Base-by-base conservation (phyloP, 2,113 vertebrate genomes). In the Nyctibius bracteatus region DNA sequence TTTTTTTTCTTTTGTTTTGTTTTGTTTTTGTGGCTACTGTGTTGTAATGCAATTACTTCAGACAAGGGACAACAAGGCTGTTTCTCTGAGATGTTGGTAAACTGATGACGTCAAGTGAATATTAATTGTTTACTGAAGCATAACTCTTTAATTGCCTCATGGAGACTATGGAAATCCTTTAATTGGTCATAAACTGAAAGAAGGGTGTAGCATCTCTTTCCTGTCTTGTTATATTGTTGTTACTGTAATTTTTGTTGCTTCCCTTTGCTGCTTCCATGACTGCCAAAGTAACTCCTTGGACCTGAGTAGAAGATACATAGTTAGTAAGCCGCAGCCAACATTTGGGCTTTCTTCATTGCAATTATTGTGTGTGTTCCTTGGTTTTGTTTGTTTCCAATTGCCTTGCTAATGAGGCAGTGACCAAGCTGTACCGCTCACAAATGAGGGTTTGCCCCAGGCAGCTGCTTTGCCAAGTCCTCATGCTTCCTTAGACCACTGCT, bases 141-240 rank as follows among this genome's bases (percentile, higher is more conserved):
- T 93, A 91, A 94, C 82, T 94, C 89, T 96, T 92, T 97, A 97
- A 97, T 97, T 97, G 95, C 87, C 55, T 88, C 37, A 12, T 58
- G 31, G 49, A 93, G 78, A 67, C 75, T 31, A 41, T 63, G 61
- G 49, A 96, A 90, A 92, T 68, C 37, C 35, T 94, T 41, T 81
- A 96, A 92, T 72, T 94, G 80, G 80, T 86, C 51, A 65, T 74
- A 86, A 92, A 37, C 30, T 63, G 49, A 82, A 65, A 67, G 43
- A 33, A 92, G 41, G 52, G 75, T 65, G 86, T 63, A 44, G 65
- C 51, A 55, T 84, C 79, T 88, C 28, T 66, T 91, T 92, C n/a
- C 22, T 85, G 41, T 72, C 59, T 88, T 28, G 8, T 35, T 57
- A 31, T 9, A n/a, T n/a, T 71, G 21, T 49, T 65, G 10, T 78